Evolutionary conservation across 2,797 vertebrate genomes (phyloP).

Genomic region (Saxicola maurus): DNA sequence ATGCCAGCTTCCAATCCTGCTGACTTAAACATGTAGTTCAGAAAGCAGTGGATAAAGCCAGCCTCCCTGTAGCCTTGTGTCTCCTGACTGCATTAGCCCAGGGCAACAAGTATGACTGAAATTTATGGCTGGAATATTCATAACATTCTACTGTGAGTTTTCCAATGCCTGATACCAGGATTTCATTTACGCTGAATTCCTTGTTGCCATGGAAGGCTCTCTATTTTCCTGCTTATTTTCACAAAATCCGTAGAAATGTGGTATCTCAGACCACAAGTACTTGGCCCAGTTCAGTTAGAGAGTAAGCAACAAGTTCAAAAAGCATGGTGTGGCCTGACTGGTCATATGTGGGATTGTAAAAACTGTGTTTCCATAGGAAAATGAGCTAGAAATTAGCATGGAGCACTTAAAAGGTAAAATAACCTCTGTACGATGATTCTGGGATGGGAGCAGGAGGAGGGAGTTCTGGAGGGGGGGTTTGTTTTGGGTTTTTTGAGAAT

Average conservation of each 20-base stretch:
- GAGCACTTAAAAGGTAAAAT: neutral
- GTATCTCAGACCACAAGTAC: neutral
- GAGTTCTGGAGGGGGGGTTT: neutral
- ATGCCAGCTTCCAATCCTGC: neutral
- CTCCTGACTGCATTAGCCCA: neutral
- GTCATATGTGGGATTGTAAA: neutral
- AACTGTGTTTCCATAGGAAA: neutral
- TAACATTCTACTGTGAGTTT: neutral
- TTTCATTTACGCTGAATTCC: slow-evolving; percentile 4
- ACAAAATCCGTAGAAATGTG: neutral
- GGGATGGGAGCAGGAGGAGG: neutral
- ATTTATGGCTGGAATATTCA: slow-evolving; percentile 12
- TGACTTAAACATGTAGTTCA: neutral
- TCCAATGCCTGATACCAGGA: neutral
- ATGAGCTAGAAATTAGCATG: neutral
- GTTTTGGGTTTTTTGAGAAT: neutral
- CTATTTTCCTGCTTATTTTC: slow-evolving; percentile 9
- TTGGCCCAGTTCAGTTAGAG: neutral
- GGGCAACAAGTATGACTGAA: neutral
- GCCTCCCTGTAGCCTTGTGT: neutral
- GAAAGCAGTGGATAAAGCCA: neutral
- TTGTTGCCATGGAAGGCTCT: neutral
- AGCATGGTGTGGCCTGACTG: neutral
- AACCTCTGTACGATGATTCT: neutral
- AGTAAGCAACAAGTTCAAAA: neutral